Evolutionary conservation across 2,888 invertebrate species (phyloP), one percentile per base, ranked within the genome.

Genomic region (Buathra laborator): DNA sequence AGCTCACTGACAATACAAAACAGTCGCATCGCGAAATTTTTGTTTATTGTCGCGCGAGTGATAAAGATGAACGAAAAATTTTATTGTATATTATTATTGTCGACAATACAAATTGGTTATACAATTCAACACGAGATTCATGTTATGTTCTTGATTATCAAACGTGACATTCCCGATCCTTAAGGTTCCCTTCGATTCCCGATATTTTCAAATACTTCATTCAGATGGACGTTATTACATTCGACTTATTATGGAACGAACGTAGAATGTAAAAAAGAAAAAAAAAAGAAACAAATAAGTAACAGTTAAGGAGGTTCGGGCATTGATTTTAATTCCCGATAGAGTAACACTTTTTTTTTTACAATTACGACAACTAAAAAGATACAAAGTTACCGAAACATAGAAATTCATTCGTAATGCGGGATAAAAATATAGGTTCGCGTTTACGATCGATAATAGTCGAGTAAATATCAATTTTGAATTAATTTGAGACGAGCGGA

Each of bases 41-140:
- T 53, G 59, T 71, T 74, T 53, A 66, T 71, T 74, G 79, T 68
- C 70, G 62, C 66, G 51, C 70, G 75, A 76, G 44, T 46, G 59
- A 46, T 67, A 66, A 66, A 66, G 56, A 71, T 75, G 64, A 51
- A 51, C 44, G 53, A 51, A 74, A 79, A 78, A 66, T 66, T 37
- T 83, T 29, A 86, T 84, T 87, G 87, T 87, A 87, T 68, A 83
- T 84, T 86, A 85, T 84, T 84, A 83, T 85, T 84, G 77, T 82
- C 83, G 76, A 87, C 68, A 87, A 86, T 87, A 88, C 87, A 86
- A 86, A 88, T 86, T 83, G 84, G 81, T 81, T 84, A 70, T 68
- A 80, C 67, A 71, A 84, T 66, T 14, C 56, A 80, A 83, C 29
- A 74, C 70, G 68, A 64, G 72, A 64, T 78, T 51, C 77, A 82